Conservation (phyloP, 2,888 invertebrate genomes). For the Spialia ferax region DNA sequence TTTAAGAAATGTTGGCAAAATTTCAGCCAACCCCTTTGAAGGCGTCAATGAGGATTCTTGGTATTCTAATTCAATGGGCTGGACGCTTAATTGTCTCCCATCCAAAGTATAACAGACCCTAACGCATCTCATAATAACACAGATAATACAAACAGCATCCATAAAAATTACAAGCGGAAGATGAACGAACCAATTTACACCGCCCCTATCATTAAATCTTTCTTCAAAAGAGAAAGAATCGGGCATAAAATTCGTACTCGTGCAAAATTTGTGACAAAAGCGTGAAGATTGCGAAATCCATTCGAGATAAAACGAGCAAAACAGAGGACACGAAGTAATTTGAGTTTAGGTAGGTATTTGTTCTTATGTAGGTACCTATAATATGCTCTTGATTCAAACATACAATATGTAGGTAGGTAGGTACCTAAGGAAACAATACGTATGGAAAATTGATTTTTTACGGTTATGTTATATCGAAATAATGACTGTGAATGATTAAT, state of each 20-base stretch:
- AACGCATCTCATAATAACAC: neutral
- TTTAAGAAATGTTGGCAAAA: too few species aligned
- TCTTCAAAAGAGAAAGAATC: constrained; percentile 27
- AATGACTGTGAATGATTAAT: too few species aligned
- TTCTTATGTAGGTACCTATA: too few species aligned
- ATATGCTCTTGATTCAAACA: too few species aligned
- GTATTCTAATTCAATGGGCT: too few species aligned
- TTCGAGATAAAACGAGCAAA: constrained; percentile 23
- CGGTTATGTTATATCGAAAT: neutral
- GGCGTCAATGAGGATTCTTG: too few species aligned
- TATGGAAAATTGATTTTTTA: neutral
- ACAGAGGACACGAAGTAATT: constrained; percentile 1
- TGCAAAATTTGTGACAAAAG: constrained; percentile 32
- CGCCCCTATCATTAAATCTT: constrained; percentile 23
- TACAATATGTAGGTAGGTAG: neutral
- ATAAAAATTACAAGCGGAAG: constrained; percentile 11
- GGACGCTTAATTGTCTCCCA: too few species aligned
- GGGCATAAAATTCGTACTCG: constrained; percentile 20
- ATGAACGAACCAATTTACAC: constrained; percentile 14
- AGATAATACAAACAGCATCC: neutral
- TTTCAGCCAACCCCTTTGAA: too few species aligned
- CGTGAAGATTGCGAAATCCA: constrained; percentile 23
- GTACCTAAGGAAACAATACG: neutral
- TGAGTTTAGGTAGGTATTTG: neutral
- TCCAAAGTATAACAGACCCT: too few species aligned